A percentile compares a stretch with the other conserved stretches of the same genome.
Conservation (phyloP, 1,140 invertebrate species). For the Kradibia gibbosae region DNA sequence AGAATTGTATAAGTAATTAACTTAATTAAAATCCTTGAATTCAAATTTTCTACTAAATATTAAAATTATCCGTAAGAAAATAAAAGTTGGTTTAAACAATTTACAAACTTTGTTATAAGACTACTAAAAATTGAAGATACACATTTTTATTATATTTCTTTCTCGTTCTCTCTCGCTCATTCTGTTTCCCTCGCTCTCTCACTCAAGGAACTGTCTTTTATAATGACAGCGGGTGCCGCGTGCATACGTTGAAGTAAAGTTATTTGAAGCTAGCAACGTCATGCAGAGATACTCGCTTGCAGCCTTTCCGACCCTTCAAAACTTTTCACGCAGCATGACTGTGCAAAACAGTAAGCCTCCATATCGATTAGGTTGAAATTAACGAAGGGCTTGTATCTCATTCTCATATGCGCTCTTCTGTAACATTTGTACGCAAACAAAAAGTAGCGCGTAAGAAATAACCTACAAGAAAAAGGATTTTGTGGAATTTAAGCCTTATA, state of each 20-base stretch:
- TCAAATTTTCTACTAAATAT: not conserved
- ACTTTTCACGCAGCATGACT: constrained; percentile 43
- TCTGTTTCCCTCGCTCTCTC: not conserved
- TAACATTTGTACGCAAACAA: not conserved
- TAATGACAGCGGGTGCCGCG: constrained; percentile 2
- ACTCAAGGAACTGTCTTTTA: constrained; percentile 11
- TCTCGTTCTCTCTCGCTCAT: no score
- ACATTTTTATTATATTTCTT: constrained; percentile 5
- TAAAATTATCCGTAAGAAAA: not conserved
- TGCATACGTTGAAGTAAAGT: constrained; percentile 14
- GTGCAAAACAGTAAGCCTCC: constrained; percentile 1
- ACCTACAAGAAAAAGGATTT: not conserved
- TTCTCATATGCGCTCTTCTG: not conserved
- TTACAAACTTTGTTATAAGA: not conserved
- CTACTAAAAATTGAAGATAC: not conserved
- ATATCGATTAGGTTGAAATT: constrained; percentile 54
- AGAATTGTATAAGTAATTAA: no score
- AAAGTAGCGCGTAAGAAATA: not conserved
- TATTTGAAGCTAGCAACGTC: constrained; percentile 37
- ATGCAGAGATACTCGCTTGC: not conserved
- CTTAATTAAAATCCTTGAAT: not conserved
- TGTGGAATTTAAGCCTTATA: not conserved
- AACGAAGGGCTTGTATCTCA: constrained; percentile 38
- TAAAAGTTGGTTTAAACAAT: not conserved
- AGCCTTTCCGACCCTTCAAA: constrained; percentile 11